Evolutionary conservation across 1,140 invertebrate genomes (phyloP).

Genomic region (Riptortus pedestris): DNA sequence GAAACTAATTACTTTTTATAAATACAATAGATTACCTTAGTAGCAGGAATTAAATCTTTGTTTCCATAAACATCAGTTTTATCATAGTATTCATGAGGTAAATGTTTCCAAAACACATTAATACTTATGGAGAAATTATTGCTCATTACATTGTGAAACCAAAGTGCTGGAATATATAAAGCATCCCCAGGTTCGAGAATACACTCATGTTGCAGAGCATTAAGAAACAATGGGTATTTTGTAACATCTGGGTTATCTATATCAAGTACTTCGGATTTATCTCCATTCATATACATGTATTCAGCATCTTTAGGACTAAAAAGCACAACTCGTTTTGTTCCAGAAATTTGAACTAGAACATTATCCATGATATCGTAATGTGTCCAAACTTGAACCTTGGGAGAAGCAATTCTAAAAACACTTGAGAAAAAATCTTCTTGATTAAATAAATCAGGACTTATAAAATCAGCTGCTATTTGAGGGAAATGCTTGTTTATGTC

Average conservation of each 20-base stretch:
- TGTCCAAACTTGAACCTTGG: conserved; percentile 46
- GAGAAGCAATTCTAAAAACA: conserved; percentile 46
- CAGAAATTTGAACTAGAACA: conserved; percentile 45
- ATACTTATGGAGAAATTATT: conserved; percentile 45
- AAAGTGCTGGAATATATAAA: conserved; percentile 51
- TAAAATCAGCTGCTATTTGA: conserved; percentile 40
- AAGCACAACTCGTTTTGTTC: conserved; percentile 44
- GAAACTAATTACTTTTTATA: too few relatives aligned
- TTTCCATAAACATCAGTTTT: conserved; percentile 49
- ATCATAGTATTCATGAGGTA: conserved; percentile 41
- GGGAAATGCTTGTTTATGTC: conserved; percentile 43
- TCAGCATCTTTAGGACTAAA: conserved; percentile 44
- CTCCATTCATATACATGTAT: conserved; percentile 47
- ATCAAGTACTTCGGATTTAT: conserved; percentile 49
- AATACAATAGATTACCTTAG: too few relatives aligned
- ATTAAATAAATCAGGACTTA: conserved; percentile 41
- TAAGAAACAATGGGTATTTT: conserved; percentile 43
- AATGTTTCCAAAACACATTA: conserved; percentile 51
- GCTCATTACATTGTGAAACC: conserved; percentile 49
- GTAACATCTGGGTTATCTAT: conserved; percentile 42
- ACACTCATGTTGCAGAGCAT: conserved; percentile 39
- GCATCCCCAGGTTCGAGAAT: conserved; percentile 46
- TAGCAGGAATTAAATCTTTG: conserved; percentile 42
- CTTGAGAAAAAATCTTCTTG: conserved; percentile 44
- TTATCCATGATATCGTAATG: conserved; percentile 58